Evolutionary conservation across 2,113 vertebrate genomes (phyloP).

Genomic region (Arenaria interpres): DNA sequence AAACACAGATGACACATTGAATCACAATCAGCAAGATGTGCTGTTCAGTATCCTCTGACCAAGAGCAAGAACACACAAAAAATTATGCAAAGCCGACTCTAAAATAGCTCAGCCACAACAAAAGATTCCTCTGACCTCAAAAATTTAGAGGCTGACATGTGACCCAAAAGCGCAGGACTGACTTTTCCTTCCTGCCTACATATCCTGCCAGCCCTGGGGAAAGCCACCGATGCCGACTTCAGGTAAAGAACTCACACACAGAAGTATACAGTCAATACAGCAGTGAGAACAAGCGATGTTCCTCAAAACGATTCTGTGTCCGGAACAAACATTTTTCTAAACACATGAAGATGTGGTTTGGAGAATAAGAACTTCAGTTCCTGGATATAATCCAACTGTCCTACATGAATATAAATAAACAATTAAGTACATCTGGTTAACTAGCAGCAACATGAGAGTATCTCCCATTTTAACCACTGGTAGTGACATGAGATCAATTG

Average conservation of each 20-base stretch:
- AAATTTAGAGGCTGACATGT: neutral
- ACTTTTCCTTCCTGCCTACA: slow-evolving; percentile 20
- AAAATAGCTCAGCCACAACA: slow-evolving; percentile 44
- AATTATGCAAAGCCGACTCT: neutral
- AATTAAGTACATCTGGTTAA: neutral
- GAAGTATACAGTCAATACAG: neutral
- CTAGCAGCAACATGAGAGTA: neutral
- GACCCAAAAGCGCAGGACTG: neutral
- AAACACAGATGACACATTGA: neutral
- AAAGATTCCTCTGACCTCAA: slow-evolving; percentile 41
- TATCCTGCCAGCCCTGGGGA: neutral
- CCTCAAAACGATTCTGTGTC: neutral
- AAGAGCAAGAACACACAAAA: neutral
- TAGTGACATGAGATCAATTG: neutral
- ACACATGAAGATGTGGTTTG: neutral
- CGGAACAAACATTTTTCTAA: neutral
- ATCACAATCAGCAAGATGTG: neutral
- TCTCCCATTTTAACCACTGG: neutral
- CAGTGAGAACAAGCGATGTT: neutral
- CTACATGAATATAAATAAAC: neutral
- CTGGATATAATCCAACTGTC: neutral
- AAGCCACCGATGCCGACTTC: neutral
- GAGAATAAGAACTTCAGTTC: neutral
- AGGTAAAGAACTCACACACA: neutral
- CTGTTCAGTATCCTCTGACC: neutral